A percentile compares a stretch with the other conserved stretches of the same genome.
Evolutionary conservation across 1,140 invertebrate species (phyloP).

Genomic region (Zaprionus taronus): DNA sequence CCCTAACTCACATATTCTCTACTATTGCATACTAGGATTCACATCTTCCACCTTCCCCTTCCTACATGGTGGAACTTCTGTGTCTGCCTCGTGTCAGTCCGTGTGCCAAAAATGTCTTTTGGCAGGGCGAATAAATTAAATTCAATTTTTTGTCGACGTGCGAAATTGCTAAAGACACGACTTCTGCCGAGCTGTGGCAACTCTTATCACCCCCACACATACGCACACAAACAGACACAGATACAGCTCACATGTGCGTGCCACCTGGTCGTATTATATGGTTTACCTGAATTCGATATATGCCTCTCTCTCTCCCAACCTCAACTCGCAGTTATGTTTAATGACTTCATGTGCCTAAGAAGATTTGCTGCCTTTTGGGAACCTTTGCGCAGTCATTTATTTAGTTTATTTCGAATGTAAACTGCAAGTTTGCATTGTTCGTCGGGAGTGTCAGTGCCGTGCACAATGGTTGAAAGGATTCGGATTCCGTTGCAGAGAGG

Average conservation of each 20-base stretch:
- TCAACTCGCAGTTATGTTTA: background rate
- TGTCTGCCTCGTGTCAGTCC: background rate
- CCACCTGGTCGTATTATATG: slow-evolving; percentile 5
- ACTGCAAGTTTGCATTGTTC: slow-evolving; percentile 7
- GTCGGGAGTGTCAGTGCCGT: background rate
- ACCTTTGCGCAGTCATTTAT: background rate
- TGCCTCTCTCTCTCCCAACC: background rate
- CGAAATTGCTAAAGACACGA: slow-evolving; percentile 60
- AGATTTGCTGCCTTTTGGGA: background rate
- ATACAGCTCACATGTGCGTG: background rate
- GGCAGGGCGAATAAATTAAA: slow-evolving; percentile 64
- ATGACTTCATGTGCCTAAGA: background rate
- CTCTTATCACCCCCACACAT: background rate
- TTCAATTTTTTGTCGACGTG: slow-evolving; percentile 65
- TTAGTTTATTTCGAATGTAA: background rate
- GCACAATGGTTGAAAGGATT: background rate
- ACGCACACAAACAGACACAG: background rate
- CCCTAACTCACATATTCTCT: background rate
- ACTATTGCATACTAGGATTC: background rate
- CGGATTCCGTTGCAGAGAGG: background rate
- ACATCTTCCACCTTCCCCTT: background rate
- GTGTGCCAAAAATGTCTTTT: slow-evolving; percentile 55
- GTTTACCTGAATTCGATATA: background rate
- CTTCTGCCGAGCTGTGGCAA: slow-evolving; percentile 2
- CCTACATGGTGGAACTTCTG: background rate